Conservation (phyloP, 2,888 invertebrate genomes). For the Seira sanloemensis region DNA sequence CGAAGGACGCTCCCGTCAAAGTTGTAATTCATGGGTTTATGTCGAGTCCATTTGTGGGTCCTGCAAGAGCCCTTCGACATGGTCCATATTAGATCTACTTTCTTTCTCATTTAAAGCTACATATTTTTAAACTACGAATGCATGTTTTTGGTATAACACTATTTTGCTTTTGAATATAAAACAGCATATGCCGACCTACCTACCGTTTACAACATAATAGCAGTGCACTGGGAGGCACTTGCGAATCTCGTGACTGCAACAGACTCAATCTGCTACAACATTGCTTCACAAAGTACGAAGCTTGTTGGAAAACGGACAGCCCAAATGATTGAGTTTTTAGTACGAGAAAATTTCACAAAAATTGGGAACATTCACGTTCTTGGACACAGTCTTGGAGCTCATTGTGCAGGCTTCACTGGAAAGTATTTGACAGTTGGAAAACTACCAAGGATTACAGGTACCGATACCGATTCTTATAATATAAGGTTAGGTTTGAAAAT, state of each 20-base stretch:
- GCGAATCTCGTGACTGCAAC: conserved; percentile 62
- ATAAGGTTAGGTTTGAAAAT: no score
- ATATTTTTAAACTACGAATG: not conserved
- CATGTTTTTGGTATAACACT: not conserved
- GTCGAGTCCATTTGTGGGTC: conserved; percentile 58
- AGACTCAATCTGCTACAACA: conserved; percentile 62
- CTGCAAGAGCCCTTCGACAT: conserved; percentile 46
- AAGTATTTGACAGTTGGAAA: conserved; percentile 55
- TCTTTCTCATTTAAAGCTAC: not conserved
- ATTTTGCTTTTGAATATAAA: no score
- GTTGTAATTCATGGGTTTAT: conserved; percentile 66
- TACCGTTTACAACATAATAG: conserved; percentile 50
- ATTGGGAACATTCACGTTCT: conserved; percentile 54
- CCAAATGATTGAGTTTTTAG: conserved; percentile 54
- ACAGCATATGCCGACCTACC: conserved; percentile 51
- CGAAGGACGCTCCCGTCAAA: conserved; percentile 58
- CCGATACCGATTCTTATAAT: not conserved
- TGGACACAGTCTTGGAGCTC: conserved; percentile 66
- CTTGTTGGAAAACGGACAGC: conserved; percentile 61
- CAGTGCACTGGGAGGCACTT: conserved; percentile 61
- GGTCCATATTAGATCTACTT: conserved; percentile 23
- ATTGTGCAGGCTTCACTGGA: conserved; percentile 60
- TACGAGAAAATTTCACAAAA: conserved; percentile 38
- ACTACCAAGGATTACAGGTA: conserved; percentile 54
- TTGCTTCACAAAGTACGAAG: conserved; percentile 54